Evolutionary conservation across 2,888 invertebrate genomes (phyloP).

Genomic region (Cremastobaeus sp.): DNA sequence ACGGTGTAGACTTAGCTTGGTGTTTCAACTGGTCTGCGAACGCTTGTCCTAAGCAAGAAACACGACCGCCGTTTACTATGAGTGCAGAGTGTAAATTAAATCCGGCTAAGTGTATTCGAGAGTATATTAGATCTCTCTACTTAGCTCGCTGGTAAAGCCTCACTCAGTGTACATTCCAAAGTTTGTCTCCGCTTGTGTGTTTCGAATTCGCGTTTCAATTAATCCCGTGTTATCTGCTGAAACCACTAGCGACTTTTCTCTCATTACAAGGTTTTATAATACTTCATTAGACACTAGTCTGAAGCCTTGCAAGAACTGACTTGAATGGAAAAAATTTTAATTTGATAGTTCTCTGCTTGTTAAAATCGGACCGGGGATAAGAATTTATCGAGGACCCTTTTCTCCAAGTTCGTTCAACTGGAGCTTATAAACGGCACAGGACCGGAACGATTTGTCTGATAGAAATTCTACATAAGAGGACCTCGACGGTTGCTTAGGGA

Average conservation of each 20-base stretch:
- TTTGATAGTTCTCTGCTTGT: too few relatives aligned
- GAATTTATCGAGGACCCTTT: too few relatives aligned
- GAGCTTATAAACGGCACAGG: too few relatives aligned
- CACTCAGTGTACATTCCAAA: conserved; percentile 43
- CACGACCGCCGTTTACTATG: conserved; percentile 62
- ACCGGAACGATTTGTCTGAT: too few relatives aligned
- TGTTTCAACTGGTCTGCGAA: conserved; percentile 58
- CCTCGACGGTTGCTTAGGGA: too few relatives aligned
- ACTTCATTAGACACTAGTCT: too few relatives aligned
- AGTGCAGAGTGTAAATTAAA: conserved; percentile 73
- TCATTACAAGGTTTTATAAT: too few relatives aligned
- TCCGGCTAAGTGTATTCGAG: conserved; percentile 74
- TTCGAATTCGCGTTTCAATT: conserved; percentile 39
- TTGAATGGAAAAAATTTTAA: neutral
- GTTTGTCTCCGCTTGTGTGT: conserved; percentile 46
- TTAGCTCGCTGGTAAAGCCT: conserved; percentile 44
- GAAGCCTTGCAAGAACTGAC: too few relatives aligned
- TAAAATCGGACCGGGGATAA: too few relatives aligned
- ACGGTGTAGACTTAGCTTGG: conserved; percentile 51
- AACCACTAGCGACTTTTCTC: neutral
- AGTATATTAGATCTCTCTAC: conserved; percentile 72
- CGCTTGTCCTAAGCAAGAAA: conserved; percentile 62
- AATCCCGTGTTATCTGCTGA: conserved; percentile 29
- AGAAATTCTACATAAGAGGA: too few relatives aligned
- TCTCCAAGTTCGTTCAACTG: too few relatives aligned